Evolutionary conservation across 2,888 invertebrate genomes (phyloP).

Genomic region (Pyrocoelia pectoralis): DNA sequence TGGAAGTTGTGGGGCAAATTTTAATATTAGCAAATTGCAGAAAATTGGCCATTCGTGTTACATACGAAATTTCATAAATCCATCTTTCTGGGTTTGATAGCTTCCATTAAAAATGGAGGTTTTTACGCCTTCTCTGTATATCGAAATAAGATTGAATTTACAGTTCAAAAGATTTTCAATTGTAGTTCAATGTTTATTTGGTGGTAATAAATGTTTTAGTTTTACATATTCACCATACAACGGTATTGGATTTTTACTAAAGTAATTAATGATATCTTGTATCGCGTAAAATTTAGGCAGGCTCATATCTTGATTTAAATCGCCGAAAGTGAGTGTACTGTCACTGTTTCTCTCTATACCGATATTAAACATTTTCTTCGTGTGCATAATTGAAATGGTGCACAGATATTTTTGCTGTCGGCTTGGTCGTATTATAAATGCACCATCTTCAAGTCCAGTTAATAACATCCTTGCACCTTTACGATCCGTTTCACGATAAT

Average conservation of each 20-base stretch:
- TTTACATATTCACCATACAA: conserved; percentile 15
- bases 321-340: conserved; percentile 19
- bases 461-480: conserved; percentile 30
- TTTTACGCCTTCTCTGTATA: no score
- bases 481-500: conserved; percentile 35
- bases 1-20: no score
- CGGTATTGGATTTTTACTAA: conserved; percentile 17
- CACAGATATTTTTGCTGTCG: conserved; percentile 26
- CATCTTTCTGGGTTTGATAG: no score
- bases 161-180: not conserved
- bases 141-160: no score
- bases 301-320: conserved; percentile 11
- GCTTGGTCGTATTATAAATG: conserved; percentile 37
- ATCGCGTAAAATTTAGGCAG: conserved; percentile 28
- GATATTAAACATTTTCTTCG: conserved; percentile 33
- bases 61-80: no score
- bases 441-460: conserved; percentile 29
- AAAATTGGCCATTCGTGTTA: no score
- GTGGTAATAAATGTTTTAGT: conserved; percentile 28
- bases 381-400: conserved; percentile 32
- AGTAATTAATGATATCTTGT: conserved; percentile 34
- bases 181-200: conserved; percentile 13
- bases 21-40: no score
- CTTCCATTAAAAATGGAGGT: no score
- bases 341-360: conserved; percentile 17